Evolutionary conservation across 2,888 invertebrate genomes (phyloP).

Genomic region (Iselma pallidipennis): DNA sequence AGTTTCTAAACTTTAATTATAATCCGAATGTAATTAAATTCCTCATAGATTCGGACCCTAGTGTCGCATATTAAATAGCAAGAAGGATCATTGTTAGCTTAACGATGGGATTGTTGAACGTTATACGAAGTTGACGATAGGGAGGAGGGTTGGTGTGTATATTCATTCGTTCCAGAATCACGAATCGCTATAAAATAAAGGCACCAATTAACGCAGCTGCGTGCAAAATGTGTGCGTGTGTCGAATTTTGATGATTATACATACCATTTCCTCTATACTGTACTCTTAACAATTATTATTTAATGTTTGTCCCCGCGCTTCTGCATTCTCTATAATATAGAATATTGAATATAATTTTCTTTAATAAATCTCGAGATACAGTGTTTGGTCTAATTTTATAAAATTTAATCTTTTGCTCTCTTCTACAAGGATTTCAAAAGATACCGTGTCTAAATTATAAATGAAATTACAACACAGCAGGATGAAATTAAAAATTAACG

Average conservation of each 20-base stretch:
- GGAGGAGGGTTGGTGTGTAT: constrained; percentile 13
- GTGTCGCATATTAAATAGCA: constrained; percentile 28
- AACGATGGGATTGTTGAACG: constrained; percentile 33
- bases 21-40: constrained; percentile 47
- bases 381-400: background rate
- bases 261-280: constrained; percentile 17
- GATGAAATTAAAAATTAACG: constrained; percentile 11
- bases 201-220: constrained; percentile 48
- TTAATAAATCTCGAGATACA: no score
- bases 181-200: constrained; percentile 47
- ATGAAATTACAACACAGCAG: background rate
- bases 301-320: constrained; percentile 20
- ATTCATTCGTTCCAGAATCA: constrained; percentile 40
- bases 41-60: constrained; percentile 32
- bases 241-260: constrained; percentile 41
- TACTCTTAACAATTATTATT: constrained; percentile 18
- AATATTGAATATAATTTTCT: constrained; percentile 21
- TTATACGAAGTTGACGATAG: constrained; percentile 21
- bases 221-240: constrained; percentile 43
- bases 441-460: background rate
- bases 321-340: constrained; percentile 13
- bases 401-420: background rate
- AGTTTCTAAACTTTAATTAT: constrained; percentile 39
- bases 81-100: constrained; percentile 29
- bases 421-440: background rate